Base-by-base conservation (phyloP, 2,888 invertebrate genomes). In the Brachypalpus laphriformis region DNA sequence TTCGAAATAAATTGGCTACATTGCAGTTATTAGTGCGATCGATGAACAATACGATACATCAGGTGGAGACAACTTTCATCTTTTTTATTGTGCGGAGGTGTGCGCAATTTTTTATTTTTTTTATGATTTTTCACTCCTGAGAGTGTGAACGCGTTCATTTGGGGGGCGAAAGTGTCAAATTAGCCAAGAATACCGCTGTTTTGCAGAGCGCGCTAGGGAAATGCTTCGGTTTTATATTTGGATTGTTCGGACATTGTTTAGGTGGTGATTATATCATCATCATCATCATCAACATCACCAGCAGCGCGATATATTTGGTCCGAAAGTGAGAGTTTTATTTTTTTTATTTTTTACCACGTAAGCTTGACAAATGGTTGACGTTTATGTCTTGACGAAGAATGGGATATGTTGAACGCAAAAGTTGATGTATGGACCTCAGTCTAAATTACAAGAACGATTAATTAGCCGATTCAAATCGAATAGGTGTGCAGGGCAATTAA, bases 81-180 rank as follows among this genome's bases (percentile, higher is more conserved):
- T 25, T 37, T 25, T 37, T 16, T 42, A 42, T 54, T 68, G 28
- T 68, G 22, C 25, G 47, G 40, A n/a, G 0, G 25, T 25, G 25
- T 25, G 25, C 28, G 47, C 25, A 2, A 18, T 51, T 28, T 18
- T 34, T 8, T 34, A 5, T 28, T 28, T 34, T 1, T 25, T 6
- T 11, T 16, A 16, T 25, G n/a, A 18, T 74, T 45, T 45, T 25
- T 65, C 4, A 20, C 20, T 34, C 20, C 37, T 25, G 22, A 25
- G 18, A 14, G 40, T 22, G 76, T 59, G 66, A 76, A 68, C 14
- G 59, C 51, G 49, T 22, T 47, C 65, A 66, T 59, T 66, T 59
- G 14, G 18, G 31, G 66, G 76, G 76, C 76, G 76, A 76, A 76
- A 76, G 76, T 68, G 66, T 51, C 76, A 76, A 66, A 68, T 68